Percentiles rank a stretch among this genome's conserved stretches.
Conservation (phyloP, 2,888 invertebrate species). For the Sisyra nigra region DNA sequence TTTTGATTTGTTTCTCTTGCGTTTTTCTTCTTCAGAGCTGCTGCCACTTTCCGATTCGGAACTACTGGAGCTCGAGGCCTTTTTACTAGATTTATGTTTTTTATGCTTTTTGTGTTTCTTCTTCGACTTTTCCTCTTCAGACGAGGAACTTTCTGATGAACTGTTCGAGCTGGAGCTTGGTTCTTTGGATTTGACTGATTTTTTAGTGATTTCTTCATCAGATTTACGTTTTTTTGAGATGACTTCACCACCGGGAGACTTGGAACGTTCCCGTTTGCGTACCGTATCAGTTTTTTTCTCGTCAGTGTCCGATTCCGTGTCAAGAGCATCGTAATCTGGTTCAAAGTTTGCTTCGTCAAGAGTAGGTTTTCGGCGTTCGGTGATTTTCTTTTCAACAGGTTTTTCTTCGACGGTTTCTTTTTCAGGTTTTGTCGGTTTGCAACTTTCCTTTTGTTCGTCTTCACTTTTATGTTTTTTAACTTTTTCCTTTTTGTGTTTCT, state of each 20-base stretch:
- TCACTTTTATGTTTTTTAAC: conserved; percentile 25
- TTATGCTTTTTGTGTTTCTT: conserved; percentile 39
- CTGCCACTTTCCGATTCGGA: conserved; percentile 16
- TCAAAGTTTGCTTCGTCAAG: conserved; percentile 59
- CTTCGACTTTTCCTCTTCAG: conserved; percentile 33
- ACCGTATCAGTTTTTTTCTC: conserved; percentile 18
- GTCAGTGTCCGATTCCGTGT: conserved; percentile 41
- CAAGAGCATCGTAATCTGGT: conserved; percentile 57
- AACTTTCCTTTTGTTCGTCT: conserved; percentile 15
- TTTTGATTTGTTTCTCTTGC: conserved; percentile 20
- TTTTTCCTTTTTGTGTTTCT: conserved; percentile 26
- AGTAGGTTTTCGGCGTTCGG: conserved; percentile 46
- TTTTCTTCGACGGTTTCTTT: conserved; percentile 17
- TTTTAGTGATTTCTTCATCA: conserved; percentile 1
- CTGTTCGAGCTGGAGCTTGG: conserved; percentile 31
- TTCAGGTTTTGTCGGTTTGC: conserved; percentile 15
- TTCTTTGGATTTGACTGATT: conserved; percentile 22
- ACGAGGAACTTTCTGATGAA: conserved; percentile 26
- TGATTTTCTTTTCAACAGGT: conserved; percentile 22
- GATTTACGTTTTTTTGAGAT: conserved; percentile 16
- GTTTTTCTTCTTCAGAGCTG: conserved; percentile 24
- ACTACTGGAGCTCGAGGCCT: conserved; percentile 26
- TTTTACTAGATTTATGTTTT: conserved; percentile 34
- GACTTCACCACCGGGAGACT: conserved; percentile 29
- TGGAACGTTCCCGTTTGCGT: conserved; percentile 32